phyloP scores from a whole-genome alignment of 2,113 vertebrate species.

The Monopterus albus region DNA sequence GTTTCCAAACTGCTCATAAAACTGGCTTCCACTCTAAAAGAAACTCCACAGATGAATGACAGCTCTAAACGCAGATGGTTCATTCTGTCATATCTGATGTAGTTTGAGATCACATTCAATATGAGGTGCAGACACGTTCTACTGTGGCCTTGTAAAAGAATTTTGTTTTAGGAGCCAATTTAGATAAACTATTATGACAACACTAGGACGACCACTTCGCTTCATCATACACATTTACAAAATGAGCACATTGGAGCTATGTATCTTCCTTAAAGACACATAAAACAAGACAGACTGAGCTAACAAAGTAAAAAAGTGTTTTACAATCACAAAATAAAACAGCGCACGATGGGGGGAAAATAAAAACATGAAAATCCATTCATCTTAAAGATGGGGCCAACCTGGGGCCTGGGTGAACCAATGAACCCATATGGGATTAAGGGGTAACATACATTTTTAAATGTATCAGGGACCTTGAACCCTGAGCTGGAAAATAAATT shows the following conservation, averaged over 20 bases:
- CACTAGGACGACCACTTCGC: not conserved
- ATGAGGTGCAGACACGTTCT: not conserved
- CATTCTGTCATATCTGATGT: not conserved
- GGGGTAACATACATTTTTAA: not conserved
- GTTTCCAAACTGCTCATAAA: too few species aligned
- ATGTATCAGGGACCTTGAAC: not conserved
- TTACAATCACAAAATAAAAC: not conserved
- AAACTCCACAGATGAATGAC: not conserved
- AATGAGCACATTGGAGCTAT: not conserved
- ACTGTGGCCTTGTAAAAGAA: conserved; percentile 18
- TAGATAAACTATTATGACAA: not conserved
- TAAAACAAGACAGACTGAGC: not conserved
- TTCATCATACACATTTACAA: not conserved
- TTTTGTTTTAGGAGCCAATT: conserved; percentile 2
- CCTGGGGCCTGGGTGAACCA: not conserved
- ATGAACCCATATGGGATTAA: too few species aligned
- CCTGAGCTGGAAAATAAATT: not conserved
- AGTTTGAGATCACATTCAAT: conserved; percentile 10
- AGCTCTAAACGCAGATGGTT: not conserved
- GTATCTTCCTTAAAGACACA: not conserved
- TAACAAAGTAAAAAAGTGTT: not conserved
- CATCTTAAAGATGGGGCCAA: not conserved
- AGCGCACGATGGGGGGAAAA: not conserved
- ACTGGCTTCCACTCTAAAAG: too few species aligned
- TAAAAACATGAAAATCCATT: not conserved